phyloP scores from a whole-genome alignment of 2,113 vertebrate species.

The Sterrhoptilus dennistouni region DNA sequence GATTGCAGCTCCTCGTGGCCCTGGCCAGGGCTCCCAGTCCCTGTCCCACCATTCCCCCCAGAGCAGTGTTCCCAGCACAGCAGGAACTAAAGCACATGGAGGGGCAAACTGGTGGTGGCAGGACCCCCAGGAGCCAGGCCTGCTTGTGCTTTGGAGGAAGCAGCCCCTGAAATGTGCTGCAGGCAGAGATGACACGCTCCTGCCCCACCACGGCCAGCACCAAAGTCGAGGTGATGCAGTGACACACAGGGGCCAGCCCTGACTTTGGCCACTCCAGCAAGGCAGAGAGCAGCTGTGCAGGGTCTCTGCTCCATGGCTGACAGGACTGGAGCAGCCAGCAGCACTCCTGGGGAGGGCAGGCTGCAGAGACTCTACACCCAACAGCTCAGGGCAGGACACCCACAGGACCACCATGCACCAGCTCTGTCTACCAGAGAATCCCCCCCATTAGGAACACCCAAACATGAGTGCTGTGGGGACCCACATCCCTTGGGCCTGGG shows the following conservation, averaged over 20 bases:
- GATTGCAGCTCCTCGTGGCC: background rate
- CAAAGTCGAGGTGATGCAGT: fast-evolving
- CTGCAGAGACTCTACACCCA: fast-evolving
- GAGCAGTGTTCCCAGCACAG: background rate
- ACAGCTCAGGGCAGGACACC: background rate
- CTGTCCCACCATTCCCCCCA: fast-evolving
- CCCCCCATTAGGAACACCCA: fast-evolving
- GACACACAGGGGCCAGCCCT: background rate
- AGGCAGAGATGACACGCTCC: background rate
- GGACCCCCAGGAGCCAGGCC: background rate
- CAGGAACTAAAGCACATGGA: background rate
- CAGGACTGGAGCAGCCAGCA: background rate
- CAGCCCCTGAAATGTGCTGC: fast-evolving
- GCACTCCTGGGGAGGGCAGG: background rate
- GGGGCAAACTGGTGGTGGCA: background rate
- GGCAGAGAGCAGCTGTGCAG: fast-evolving
- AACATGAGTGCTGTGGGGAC: fast-evolving
- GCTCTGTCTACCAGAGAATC: background rate
- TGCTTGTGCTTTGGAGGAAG: fast-evolving
- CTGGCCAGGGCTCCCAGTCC: background rate
- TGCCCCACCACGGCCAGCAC: fast-evolving
- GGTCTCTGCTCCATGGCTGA: background rate
- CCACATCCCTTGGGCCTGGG: fast-evolving
- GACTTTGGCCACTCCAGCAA: background rate
- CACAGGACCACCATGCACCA: fast-evolving